Percentiles rank a stretch among this genome's conserved stretches.
Conservation (phyloP, 2,888 invertebrate genomes). For the Eupithecia subfuscata region DNA sequence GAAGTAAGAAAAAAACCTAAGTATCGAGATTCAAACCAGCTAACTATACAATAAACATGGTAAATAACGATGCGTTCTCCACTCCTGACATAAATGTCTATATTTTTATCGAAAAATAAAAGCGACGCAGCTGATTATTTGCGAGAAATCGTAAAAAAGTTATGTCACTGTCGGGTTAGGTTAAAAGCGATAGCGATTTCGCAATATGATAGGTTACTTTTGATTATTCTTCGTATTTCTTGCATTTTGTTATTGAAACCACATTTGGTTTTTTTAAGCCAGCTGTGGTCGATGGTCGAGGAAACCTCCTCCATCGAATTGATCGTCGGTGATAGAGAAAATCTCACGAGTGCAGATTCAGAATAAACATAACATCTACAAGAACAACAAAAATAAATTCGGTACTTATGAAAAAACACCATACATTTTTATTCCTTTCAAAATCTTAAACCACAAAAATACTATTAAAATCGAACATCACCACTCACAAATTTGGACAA, state of each 20-base stretch:
- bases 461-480: constrained; percentile 45
- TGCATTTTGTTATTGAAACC: neutral
- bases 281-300: neutral
- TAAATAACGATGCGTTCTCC: constrained; percentile 53
- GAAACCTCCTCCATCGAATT: neutral
- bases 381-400: neutral
- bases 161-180: constrained; percentile 26
- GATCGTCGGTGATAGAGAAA: neutral
- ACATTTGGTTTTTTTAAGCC: neutral
- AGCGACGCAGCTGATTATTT: constrained; percentile 54
- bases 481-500: constrained; percentile 51
- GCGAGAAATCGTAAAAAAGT: constrained; percentile 59
- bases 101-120: constrained; percentile 61
- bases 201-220: neutral
- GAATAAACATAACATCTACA: neutral
- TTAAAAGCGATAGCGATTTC: constrained; percentile 20
- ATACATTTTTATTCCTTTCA: neutral
- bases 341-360: neutral
- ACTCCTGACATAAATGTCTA: constrained; percentile 58
- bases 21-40: constrained; percentile 47
- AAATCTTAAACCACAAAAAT: constrained; percentile 42
- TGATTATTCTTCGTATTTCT: too few species aligned
- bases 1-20: constrained; percentile 1
- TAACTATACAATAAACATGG: constrained; percentile 51
- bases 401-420: neutral